Evolutionary conservation across 2,888 invertebrate species (phyloP), one percentile per base, ranked within the genome.

Genomic region (Anoncus sp.): DNA sequence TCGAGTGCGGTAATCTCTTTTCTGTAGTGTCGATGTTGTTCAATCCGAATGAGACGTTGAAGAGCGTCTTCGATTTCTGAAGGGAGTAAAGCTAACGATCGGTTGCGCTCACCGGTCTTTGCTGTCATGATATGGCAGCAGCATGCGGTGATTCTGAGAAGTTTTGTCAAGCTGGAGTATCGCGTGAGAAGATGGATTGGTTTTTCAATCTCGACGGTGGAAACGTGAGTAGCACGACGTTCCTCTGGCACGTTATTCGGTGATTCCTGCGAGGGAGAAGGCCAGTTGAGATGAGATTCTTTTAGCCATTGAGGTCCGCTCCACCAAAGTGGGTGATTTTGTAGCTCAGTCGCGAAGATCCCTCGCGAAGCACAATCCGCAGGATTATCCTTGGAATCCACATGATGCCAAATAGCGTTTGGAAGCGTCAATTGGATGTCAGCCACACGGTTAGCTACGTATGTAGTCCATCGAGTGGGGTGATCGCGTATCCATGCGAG

Each of bases 391-490:
- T 10, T 2, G 0, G 83, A 80, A 6, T 70, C 6, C 6, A 86
- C 82, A 57, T 85, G 84, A 22, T 66, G 80, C 86, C 86, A 85
- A 9, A 81, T 77, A 18, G 62, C 60, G 5, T 57, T 31, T 12
- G 81, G 75, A 31, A 2, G 40, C 2, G 60, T 38, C 1, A 60
- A 75, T 6, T 84, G 75, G 4, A 87, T 85, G 38, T 84, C 82
- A 2, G 85, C 81, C 0, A 83, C 83, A 2, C 85, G 57, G 60
- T 86, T 87, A 0, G 79, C 81, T 0, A 87, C 75, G 55, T 85
- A 87, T 0, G 82, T 82, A 27, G 82, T 85, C 80, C 81, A 81
- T 7, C 7, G 3, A 9, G 7, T 57, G 0, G 75, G 27, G n/a
- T 43, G 22, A 0, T 14, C 45, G 16, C 65, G 24, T 14, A 79